Conservation (phyloP, 37 sponge, comb jelly and placozoan species). For the Theonella swinhoei region DNA sequence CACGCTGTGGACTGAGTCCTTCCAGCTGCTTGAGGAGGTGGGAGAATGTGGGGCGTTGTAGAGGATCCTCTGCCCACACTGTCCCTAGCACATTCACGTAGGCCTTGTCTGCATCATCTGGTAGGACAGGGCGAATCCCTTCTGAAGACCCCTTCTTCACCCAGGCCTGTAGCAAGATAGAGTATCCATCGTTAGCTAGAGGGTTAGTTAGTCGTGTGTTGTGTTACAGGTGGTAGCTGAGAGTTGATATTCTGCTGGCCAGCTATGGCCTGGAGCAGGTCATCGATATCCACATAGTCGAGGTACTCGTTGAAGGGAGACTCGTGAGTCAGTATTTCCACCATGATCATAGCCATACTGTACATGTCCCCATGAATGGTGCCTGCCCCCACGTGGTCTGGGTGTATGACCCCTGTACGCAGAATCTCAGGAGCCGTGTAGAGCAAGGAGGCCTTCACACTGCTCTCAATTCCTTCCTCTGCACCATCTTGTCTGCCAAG, state of each 20-base stretch:
- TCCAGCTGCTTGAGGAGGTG: slow-evolving; percentile 55
- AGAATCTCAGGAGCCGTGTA: slow-evolving; percentile 67
- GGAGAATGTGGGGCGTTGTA: slow-evolving; percentile 40
- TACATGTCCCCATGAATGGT: slow-evolving; percentile 62
- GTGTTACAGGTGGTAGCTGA: slow-evolving; percentile 28
- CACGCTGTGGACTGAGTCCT: slow-evolving; percentile 41
- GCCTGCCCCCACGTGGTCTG: slow-evolving; percentile 57
- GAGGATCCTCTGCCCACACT: slow-evolving; percentile 46
- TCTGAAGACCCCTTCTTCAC: neutral
- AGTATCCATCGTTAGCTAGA: too few species aligned
- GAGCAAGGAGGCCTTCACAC: slow-evolving; percentile 35
- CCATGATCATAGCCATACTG: slow-evolving; percentile 60
- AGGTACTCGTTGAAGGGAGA: slow-evolving; percentile 52
- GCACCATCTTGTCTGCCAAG: neutral
- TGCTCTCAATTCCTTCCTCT: slow-evolving; percentile 14
- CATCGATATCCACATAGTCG: slow-evolving; percentile 51
- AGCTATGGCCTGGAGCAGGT: slow-evolving; percentile 51
- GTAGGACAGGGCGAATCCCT: neutral
- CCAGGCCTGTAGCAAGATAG: slow-evolving; percentile 4
- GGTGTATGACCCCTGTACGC: slow-evolving; percentile 42
- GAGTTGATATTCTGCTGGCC: slow-evolving; percentile 36
- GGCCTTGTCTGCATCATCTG: slow-evolving; percentile 10
- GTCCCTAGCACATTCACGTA: slow-evolving; percentile 13
- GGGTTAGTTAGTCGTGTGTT: neutral
- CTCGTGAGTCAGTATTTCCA: slow-evolving; percentile 53